Conservation (phyloP, 2,888 invertebrate genomes). For the Rhopalosiphum nymphaeae region DNA sequence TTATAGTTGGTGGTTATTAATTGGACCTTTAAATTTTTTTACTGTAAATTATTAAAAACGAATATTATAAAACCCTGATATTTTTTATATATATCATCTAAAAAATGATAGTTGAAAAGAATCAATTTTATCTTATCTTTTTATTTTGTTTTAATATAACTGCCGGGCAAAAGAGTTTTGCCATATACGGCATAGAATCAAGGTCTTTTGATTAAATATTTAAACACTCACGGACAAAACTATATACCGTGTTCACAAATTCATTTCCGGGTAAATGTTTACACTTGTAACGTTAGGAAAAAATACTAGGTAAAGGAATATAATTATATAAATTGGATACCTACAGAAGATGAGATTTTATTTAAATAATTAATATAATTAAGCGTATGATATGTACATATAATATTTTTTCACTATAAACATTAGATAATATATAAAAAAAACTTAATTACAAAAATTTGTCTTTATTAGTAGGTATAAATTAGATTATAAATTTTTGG, state of each 20-base stretch:
- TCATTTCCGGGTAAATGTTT: slow-evolving; percentile 40
- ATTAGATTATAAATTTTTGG: neutral
- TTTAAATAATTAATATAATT: neutral
- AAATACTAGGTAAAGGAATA: neutral
- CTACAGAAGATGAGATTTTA: neutral
- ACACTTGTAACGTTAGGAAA: neutral
- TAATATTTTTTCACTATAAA: neutral
- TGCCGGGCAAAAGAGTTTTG: neutral
- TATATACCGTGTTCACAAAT: neutral
- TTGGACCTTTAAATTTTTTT: neutral
- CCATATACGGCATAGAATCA: slow-evolving; percentile 12
- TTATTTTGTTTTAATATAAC: slow-evolving; percentile 6
- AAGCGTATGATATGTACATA: neutral
- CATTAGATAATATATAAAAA: neutral
- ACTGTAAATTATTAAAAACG: neutral
- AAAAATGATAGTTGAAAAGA: neutral
- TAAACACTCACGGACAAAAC: slow-evolving; percentile 30
- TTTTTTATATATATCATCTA: neutral
- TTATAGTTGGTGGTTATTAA: neutral
- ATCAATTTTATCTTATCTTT: neutral
- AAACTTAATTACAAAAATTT: neutral
- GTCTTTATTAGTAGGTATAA: neutral
- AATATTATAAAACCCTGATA: neutral
- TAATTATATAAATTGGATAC: neutral
- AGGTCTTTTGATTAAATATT: slow-evolving; percentile 10